These are phyloP conservation scores for Branchinecta sandiegonensis DNA, from an alignment of 2,888 invertebrate species.

Conservation along the genomic window DNA sequence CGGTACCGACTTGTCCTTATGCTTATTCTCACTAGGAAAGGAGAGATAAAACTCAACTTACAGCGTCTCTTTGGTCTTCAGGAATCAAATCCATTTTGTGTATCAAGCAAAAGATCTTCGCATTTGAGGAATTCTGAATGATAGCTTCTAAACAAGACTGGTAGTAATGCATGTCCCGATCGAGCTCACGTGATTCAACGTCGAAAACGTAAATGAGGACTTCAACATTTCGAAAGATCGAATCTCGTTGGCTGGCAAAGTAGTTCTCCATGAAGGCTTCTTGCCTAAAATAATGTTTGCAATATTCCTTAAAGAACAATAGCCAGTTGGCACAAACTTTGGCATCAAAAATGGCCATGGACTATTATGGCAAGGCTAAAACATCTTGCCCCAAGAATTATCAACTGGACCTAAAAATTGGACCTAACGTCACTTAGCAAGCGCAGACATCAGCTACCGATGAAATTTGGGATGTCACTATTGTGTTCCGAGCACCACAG, in stretches of 20 bases:
- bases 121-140: constrained; percentile 86
- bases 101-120: constrained; percentile 92
- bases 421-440: no score
- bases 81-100: constrained; percentile 99
- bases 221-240: constrained; percentile 96
- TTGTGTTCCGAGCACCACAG: no score
- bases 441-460: no score
- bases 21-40: not conserved
- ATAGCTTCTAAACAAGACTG: constrained; percentile 96
- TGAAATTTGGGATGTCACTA: no score
- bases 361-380: no score
- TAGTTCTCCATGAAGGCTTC: constrained; percentile 99
- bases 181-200: constrained; percentile 91
- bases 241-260: constrained; percentile 93
- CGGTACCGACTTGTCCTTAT: not conserved
- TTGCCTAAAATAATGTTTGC: constrained; percentile 42
- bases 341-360: no score
- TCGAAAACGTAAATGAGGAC: constrained; percentile 93
- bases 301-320: no score
- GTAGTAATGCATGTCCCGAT: constrained; percentile 96
- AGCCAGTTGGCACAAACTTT: no score
- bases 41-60: constrained; percentile 28
- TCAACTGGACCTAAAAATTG: no score
- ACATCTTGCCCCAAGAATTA: no score
- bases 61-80: constrained; percentile 81